Base-by-base conservation (phyloP, 2,888 invertebrate genomes). In the Chloromyia formosa region DNA sequence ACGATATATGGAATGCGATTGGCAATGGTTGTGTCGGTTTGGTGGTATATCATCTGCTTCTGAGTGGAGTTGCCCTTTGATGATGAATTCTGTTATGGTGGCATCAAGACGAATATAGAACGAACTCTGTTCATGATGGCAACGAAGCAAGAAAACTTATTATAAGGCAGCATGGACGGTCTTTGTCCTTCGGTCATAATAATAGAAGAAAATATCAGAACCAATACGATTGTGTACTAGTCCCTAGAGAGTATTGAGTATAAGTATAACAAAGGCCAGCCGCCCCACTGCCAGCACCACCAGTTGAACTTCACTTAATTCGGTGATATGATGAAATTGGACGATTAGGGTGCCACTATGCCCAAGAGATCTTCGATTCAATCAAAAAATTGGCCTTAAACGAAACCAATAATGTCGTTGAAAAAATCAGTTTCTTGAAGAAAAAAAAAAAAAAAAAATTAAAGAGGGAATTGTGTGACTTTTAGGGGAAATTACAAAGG, bases 131-230 rank as follows among this genome's bases (percentile, higher is more conserved):
- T 66, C 45, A 22, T 66, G 66, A 66, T 49, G 49, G 66, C 49
- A 45, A 49, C 27, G 22, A 66, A 22, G 66, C 66, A 23, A 66
- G 66, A 49, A 35, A 66, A 66, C 66, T 66, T 66, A 66, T 66
- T 66, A 66, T 20, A 49, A 49, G 3, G 5, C 1, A 20, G 49
- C 45, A 66, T 66, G 49, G 22, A 35, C 18, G 49, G 18, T n/a
- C 66, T 66, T 66, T 66, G 66, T 66, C 66, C 66, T 66, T 49
- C 27, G 66, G 23, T 14, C 22, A 66, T 49, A 66, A 66, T 49
- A 35, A 35, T 35, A 35, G 27, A 35, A 4, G 23, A 49, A 49
- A 66, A 66, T 66, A 62, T 66, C 66, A n/a, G 49, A 12, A n/a
- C 14, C 49, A 49, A 5, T 49, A 3, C 27, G 27, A 35, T 49